A percentile compares a stretch with the other conserved stretches of the same genome.
phyloP scores from a whole-genome alignment of 1,140 invertebrate genomes.

The Apocrypta bakeri region DNA sequence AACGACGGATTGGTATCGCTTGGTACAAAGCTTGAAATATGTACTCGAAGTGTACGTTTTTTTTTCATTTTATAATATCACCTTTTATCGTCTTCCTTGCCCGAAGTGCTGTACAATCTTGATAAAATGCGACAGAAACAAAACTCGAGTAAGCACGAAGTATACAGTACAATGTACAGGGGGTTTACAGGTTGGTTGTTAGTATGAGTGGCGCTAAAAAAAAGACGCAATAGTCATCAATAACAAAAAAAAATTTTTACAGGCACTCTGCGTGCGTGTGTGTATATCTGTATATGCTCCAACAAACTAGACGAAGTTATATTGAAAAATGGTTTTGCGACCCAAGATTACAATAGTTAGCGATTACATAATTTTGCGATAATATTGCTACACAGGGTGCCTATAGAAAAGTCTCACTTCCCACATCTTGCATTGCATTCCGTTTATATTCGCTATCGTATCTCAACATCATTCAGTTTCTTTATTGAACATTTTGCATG shows the following conservation, averaged over 20 bases:
- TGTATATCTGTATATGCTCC: neutral
- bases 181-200: constrained; percentile 25
- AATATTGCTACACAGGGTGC: constrained; percentile 8
- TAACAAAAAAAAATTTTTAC: constrained; percentile 1
- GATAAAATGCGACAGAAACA: neutral
- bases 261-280: neutral
- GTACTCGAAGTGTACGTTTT: neutral
- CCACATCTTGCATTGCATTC: constrained; percentile 18
- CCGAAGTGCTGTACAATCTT: constrained; percentile 33
- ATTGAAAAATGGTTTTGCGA: constrained; percentile 4
- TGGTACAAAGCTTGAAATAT: constrained; percentile 35
- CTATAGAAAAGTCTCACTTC: constrained; percentile 4
- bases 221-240: neutral
- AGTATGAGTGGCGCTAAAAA: constrained; percentile 15
- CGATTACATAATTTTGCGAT: constrained; percentile 10
- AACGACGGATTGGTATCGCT: constrained; percentile 26
- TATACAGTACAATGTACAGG: constrained; percentile 38
- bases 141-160: constrained; percentile 29
- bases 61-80: constrained; percentile 37
- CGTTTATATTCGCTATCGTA: constrained; percentile 9
- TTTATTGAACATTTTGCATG: constrained; percentile 23
- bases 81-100: constrained; percentile 27
- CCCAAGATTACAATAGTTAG: neutral
- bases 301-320: neutral
- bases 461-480: neutral